Evolutionary conservation across 2,888 invertebrate genomes (phyloP).

Genomic region (Listrodromus nycthemerus): DNA sequence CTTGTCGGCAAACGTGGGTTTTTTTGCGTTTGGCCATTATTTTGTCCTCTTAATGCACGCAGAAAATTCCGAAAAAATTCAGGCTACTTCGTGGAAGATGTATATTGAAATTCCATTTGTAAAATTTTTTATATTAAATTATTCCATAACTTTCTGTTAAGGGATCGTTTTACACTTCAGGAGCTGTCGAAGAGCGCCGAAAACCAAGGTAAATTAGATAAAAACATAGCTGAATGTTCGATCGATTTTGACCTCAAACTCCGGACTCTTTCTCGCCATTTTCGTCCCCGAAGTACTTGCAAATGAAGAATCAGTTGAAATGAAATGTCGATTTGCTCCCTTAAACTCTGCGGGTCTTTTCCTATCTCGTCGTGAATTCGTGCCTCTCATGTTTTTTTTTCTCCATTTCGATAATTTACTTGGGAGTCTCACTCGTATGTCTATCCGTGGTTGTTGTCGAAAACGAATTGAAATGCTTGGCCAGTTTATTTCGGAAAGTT

Average conservation of each 20-base stretch:
- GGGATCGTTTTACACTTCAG: conserved; percentile 66
- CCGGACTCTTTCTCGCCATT: conserved; percentile 55
- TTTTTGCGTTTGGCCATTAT: no score
- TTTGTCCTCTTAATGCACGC: no score
- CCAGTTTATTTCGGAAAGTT: no score
- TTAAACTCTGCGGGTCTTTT: conserved; percentile 49
- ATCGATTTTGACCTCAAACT: conserved; percentile 62
- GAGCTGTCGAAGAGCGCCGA: conserved; percentile 63
- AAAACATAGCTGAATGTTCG: conserved; percentile 57
- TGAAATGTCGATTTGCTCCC: conserved; percentile 52
- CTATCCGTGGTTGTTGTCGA: not conserved
- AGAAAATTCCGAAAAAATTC: no score
- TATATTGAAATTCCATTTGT: no score
- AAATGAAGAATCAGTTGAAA: conserved; percentile 54
- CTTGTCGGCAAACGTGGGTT: no score
- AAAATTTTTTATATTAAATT: no score
- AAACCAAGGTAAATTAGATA: conserved; percentile 60
- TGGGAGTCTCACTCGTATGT: not conserved
- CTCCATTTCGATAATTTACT: not conserved
- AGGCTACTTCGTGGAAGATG: no score
- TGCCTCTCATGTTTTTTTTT: conserved; percentile 43
- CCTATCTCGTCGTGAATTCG: conserved; percentile 37
- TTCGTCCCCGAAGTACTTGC: conserved; percentile 63
- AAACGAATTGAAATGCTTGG: conserved; percentile 2
- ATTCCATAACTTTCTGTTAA: no score